These are phyloP conservation scores for Alectura lathami DNA, from an alignment of 2,113 vertebrate species.

Conservation along the genomic window DNA sequence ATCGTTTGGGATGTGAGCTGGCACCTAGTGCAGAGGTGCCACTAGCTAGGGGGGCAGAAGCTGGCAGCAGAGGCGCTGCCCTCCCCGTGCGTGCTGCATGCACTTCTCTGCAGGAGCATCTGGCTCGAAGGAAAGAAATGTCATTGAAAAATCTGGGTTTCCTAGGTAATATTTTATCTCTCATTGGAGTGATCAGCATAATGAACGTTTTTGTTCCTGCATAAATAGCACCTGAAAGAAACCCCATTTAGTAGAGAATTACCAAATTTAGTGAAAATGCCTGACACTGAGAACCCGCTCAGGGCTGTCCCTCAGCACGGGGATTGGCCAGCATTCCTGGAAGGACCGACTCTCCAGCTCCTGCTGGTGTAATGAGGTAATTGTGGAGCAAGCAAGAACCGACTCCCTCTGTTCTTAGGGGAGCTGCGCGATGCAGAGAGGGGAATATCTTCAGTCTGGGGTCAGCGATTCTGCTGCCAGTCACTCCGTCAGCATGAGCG, in stretches of 20 bases:
- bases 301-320: background rate
- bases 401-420: background rate
- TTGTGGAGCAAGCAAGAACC: slow-evolving; percentile 7
- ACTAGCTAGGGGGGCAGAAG: too few relatives aligned
- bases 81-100: accelerated
- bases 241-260: background rate
- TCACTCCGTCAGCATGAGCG: background rate
- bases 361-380: background rate
- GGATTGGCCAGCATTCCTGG: background rate
- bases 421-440: background rate
- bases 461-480: background rate
- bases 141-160: background rate
- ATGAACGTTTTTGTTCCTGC: slow-evolving; percentile 20
- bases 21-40: too few relatives aligned
- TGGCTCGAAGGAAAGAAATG: background rate
- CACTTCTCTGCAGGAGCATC: background rate
- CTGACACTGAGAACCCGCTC: slow-evolving; percentile 6
- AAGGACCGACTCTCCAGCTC: slow-evolving; percentile 14
- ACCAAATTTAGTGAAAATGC: background rate
- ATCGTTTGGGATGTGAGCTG: background rate
- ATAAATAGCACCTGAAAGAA: slow-evolving; percentile 40
- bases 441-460: background rate
- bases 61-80: background rate
- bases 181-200: slow-evolving; percentile 13
- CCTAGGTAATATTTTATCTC: slow-evolving; percentile 33